Percentiles rank a stretch among this genome's conserved stretches.
Evolutionary conservation across 1,140 invertebrate species (phyloP).

Genomic region (Cyclina sinensis): DNA sequence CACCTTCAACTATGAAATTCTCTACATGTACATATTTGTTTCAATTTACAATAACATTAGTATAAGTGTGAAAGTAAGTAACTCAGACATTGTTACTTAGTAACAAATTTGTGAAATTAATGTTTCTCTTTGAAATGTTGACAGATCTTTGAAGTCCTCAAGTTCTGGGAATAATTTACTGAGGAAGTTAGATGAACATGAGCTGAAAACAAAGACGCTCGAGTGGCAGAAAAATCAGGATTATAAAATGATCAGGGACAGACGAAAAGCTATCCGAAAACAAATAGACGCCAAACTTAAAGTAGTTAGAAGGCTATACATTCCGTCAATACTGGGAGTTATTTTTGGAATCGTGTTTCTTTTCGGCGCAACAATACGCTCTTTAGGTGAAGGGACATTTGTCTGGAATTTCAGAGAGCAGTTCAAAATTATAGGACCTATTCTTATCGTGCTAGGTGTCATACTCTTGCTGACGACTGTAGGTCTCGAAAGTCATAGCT

Average conservation of each 20-base stretch:
- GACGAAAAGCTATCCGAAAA: constrained; percentile 33
- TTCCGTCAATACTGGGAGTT: background rate
- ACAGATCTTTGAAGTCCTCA: constrained; percentile 26
- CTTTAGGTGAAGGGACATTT: constrained; percentile 29
- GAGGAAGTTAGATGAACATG: constrained; percentile 38
- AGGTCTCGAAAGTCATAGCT: constrained; percentile 14
- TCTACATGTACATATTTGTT: too few relatives aligned
- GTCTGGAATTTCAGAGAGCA: constrained; percentile 34
- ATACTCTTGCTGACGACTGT: constrained; percentile 25
- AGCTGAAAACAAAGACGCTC: background rate
- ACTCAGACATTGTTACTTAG: too few relatives aligned
- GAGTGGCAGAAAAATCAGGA: constrained; percentile 60
- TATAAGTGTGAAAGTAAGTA: too few relatives aligned
- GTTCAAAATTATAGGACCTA: constrained; percentile 40
- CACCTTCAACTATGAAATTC: too few relatives aligned
- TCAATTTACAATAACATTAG: too few relatives aligned
- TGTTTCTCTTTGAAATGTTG: too few relatives aligned
- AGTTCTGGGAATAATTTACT: background rate
- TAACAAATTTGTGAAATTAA: too few relatives aligned
- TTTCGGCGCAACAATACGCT: constrained; percentile 37
- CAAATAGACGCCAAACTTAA: constrained; percentile 34
- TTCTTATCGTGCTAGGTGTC: background rate
- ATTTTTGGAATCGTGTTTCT: constrained; percentile 10
- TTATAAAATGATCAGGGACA: constrained; percentile 34
- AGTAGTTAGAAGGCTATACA: background rate